phyloP scores from a whole-genome alignment of 2,797 vertebrate genomes.

The Setipinna tenuifilis region DNA sequence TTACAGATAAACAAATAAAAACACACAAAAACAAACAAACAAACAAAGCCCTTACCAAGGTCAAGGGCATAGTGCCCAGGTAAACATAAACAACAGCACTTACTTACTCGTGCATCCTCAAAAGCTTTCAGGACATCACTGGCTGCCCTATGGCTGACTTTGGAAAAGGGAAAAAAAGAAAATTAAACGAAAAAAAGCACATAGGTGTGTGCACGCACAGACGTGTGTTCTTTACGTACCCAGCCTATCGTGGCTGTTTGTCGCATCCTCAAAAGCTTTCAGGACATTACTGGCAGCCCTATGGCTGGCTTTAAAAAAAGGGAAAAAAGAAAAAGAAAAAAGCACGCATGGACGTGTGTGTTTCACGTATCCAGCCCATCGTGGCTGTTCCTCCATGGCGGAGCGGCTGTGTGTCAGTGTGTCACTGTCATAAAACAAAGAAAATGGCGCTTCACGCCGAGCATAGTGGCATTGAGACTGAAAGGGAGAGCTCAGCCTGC shows the following conservation, averaged over 20 bases:
- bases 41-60: background rate
- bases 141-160: background rate
- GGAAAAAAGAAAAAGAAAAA: background rate
- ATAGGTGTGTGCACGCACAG: background rate
- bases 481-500: background rate
- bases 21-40: too few relatives aligned
- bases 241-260: background rate
- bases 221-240: background rate
- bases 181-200: background rate
- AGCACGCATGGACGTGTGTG: background rate
- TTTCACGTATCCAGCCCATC: background rate
- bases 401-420: background rate
- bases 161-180: background rate
- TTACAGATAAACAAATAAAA: background rate
- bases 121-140: background rate
- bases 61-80: constrained; percentile 6
- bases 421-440: background rate
- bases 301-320: background rate
- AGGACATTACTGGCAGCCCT: background rate
- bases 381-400: background rate
- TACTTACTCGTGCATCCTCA: background rate
- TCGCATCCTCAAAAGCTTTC: constrained; percentile 6
- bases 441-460: background rate
- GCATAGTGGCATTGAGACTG: background rate
- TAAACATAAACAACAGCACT: background rate